Conservation (phyloP, 2,888 invertebrate species). For the Anthophora plumipes region DNA sequence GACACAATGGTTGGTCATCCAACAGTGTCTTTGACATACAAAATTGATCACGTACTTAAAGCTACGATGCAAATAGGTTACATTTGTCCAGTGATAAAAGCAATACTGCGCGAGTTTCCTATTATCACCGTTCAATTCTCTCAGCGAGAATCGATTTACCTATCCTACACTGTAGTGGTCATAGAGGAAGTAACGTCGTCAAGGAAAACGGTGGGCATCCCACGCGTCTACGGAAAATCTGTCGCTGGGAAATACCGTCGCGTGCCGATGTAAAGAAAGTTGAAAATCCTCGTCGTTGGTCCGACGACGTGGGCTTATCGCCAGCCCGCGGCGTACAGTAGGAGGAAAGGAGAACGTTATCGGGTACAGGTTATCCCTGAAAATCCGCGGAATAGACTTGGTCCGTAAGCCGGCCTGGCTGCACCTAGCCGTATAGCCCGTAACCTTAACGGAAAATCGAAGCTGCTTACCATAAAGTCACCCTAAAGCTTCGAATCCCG, state of each 20-base stretch:
- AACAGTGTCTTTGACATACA: too few species aligned
- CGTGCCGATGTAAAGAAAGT: constrained; percentile 58
- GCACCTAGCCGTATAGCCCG: constrained; percentile 71
- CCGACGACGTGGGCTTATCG: constrained; percentile 67
- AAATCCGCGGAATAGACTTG: constrained; percentile 77
- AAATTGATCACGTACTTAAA: too few species aligned
- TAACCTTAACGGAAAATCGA: constrained; percentile 84
- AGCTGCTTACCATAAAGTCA: constrained; percentile 83
- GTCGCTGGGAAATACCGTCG: constrained; percentile 45
- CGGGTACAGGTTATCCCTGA: constrained; percentile 76
- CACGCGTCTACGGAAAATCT: not conserved
- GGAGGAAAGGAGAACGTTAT: constrained; percentile 73
- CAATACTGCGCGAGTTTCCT: too few species aligned
- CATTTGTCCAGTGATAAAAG: too few species aligned
- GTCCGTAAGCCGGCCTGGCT: constrained; percentile 71
- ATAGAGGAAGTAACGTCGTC: not conserved
- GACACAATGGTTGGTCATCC: too few species aligned
- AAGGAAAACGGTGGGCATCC: constrained; percentile 4
- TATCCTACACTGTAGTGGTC: not conserved
- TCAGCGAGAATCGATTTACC: not conserved
- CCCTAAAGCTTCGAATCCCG: constrained; percentile 79
- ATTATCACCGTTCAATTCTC: not conserved
- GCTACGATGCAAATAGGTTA: too few species aligned
- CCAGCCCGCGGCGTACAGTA: constrained; percentile 18
- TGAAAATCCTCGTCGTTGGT: constrained; percentile 55